Conservation (phyloP, 30 jellyfish, hydroid and myxozoan genomes). For the Cassiopea andromeda region DNA sequence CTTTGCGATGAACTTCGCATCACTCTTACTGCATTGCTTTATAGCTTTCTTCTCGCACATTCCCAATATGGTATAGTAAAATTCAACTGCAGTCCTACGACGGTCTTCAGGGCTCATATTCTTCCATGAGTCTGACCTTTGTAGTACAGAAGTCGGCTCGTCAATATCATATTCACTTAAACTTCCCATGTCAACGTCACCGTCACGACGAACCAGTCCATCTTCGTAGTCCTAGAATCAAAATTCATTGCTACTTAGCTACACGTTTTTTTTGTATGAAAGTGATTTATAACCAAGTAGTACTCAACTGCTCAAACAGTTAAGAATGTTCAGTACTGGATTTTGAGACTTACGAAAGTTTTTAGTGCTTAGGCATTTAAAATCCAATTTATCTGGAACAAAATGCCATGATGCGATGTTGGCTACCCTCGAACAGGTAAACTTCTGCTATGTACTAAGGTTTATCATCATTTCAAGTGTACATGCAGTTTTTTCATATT, state of each 20-base stretch:
- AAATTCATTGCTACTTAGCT: not conserved
- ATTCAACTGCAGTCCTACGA: slow-evolving; percentile 21
- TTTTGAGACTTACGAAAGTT: too few species aligned
- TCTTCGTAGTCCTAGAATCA: not conserved
- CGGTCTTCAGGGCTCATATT: slow-evolving; percentile 33
- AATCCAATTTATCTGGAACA: too few species aligned
- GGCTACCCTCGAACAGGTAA: too few species aligned
- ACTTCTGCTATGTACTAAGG: too few species aligned
- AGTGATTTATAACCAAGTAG: too few species aligned
- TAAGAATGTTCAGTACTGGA: too few species aligned
- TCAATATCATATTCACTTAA: slow-evolving; percentile 4
- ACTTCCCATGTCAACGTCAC: not conserved
- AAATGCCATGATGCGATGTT: too few species aligned
- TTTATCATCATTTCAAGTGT: too few species aligned
- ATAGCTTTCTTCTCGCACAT: slow-evolving; percentile 19
- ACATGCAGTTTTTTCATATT: too few species aligned
- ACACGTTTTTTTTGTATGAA: too few species aligned
- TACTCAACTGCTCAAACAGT: too few species aligned
- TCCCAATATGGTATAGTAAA: slow-evolving; percentile 18
- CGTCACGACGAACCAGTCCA: not conserved
- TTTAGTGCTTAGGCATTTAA: too few species aligned
- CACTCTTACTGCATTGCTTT: not conserved
- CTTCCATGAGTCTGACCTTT: slow-evolving; percentile 9
- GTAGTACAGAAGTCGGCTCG: not conserved
- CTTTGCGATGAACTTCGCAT: slow-evolving; percentile 36